These are phyloP conservation scores for Bradysia coprophila DNA, from an alignment of 1,140 invertebrate genomes.

Conservation along the genomic window DNA sequence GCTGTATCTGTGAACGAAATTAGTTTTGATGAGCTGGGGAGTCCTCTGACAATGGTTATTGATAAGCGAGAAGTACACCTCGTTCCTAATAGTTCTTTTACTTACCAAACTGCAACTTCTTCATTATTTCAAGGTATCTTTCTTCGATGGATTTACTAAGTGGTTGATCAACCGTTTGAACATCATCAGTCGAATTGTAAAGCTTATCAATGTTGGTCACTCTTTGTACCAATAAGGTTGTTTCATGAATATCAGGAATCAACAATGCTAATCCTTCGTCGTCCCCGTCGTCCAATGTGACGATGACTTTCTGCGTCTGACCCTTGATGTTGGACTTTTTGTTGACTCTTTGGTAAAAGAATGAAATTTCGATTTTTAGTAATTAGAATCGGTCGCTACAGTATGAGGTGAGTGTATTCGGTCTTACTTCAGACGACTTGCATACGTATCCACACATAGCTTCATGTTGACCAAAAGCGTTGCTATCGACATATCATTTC, in stretches of 20 bases:
- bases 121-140: conserved; percentile 72
- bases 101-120: conserved; percentile 72
- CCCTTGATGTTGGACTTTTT: conserved; percentile 24
- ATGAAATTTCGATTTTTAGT: conserved; percentile 8
- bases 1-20: conserved; percentile 49
- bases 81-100: too few relatives aligned
- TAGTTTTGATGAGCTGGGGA: conserved; percentile 1
- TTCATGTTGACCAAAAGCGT: conserved; percentile 71
- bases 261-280: conserved; percentile 73
- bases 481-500: conserved; percentile 22
- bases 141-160: conserved; percentile 38
- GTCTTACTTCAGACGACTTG: conserved; percentile 53
- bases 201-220: conserved; percentile 34
- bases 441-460: conserved; percentile 78
- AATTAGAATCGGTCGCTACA: conserved; percentile 5
- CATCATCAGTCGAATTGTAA: conserved; percentile 21
- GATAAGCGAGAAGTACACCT: neutral
- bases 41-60: neutral
- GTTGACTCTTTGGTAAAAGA: conserved; percentile 17
- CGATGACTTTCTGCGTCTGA: conserved; percentile 17
- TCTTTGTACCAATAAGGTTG: conserved; percentile 54
- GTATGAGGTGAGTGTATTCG: too few relatives aligned
- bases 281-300: conserved; percentile 28
- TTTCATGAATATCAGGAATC: conserved; percentile 77
- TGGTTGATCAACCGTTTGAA: conserved; percentile 27